These are phyloP conservation scores for Pediacus dermestoides DNA, from an alignment of 2,888 invertebrate genomes.

Conservation along the genomic window DNA sequence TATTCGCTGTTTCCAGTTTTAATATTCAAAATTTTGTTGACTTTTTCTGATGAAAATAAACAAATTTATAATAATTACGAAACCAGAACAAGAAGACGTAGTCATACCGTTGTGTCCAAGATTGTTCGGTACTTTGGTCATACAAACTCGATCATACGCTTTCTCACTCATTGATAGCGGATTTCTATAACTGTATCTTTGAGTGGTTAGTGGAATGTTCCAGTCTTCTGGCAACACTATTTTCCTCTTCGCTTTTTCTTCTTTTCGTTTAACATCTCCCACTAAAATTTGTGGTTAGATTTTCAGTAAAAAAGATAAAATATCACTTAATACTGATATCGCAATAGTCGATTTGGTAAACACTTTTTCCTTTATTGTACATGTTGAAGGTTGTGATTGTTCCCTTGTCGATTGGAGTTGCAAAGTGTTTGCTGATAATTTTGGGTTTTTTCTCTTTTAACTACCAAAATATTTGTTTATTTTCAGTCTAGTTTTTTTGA, in stretches of 20 bases:
- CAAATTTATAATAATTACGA: constrained; percentile 1
- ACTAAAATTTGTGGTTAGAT: constrained; percentile 19
- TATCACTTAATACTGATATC: constrained; percentile 26
- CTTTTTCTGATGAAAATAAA: constrained; percentile 24
- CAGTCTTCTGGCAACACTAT: constrained; percentile 24
- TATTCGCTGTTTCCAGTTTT: constrained; percentile 32
- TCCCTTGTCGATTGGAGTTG: constrained; percentile 25
- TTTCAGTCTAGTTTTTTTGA: too few relatives aligned
- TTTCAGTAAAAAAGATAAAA: background rate
- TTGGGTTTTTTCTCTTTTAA: constrained; percentile 24
- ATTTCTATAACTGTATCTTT: constrained; percentile 26
- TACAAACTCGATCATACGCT: constrained; percentile 19
- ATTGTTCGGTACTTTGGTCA: constrained; percentile 23
- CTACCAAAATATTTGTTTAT: too few relatives aligned
- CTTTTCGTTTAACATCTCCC: constrained; percentile 24
- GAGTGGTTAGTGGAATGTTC: constrained; percentile 30
- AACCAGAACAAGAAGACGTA: background rate
- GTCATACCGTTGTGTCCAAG: constrained; percentile 29
- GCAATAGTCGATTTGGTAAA: constrained; percentile 34
- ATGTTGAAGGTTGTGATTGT: constrained; percentile 21
- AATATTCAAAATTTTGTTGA: constrained; percentile 30
- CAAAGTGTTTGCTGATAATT: constrained; percentile 26
- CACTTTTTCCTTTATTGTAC: constrained; percentile 25
- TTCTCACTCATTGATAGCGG: constrained; percentile 22
- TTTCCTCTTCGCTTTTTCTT: constrained; percentile 14